Base-by-base conservation (phyloP, 1,140 invertebrate genomes). In the Andricus grossulariae region DNA sequence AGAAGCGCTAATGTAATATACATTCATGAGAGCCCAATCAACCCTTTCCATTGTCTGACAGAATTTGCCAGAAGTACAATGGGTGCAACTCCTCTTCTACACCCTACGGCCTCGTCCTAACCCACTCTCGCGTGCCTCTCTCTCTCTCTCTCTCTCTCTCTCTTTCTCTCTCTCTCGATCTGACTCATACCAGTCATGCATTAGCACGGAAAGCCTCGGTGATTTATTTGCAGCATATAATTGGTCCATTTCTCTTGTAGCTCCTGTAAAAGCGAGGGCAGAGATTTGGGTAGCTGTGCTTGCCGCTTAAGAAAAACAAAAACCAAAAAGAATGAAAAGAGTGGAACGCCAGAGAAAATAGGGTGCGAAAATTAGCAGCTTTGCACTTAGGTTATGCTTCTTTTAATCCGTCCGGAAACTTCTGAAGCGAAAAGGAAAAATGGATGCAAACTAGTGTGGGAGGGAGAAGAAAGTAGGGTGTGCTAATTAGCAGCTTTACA, bases 221-320 rank as follows among this genome's bases (percentile, higher is more conserved):
- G 81, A 87, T 87, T 87, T 87, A 86, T 86, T 82, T 79, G 75
- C 80, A 80, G 77, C 79, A 60, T 78, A 72, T 86, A 86, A 87
- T 86, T 85, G 83, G 74, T 76, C 76, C 78, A 77, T 84, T 86
- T 78, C 78, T 81, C 79, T 66, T 32, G 60, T 66, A 32, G 45
- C 71, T 66, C 60, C 39, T 66, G 60, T 66, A 13, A 66, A 66
- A 66, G 60, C 25, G 39, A 66, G 60, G 60, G 60, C n/a, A 66
- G 60, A 66, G 60, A 39, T 66, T 66, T 66, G 60, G 60, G 32
- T 39, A 66, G 60, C 60, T 66, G 25, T 66, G 32, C 60, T 66
- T 21, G 60, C 15, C 25, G 57, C 60, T 66, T 45, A 66, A 60
- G 57, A 12, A 60, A 21, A 60, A 60, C 25, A 60, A 66, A 66